These are phyloP conservation scores for Malacoctenus gilli DNA, from an alignment of 2,797 vertebrate genomes.

Conservation along the genomic window DNA sequence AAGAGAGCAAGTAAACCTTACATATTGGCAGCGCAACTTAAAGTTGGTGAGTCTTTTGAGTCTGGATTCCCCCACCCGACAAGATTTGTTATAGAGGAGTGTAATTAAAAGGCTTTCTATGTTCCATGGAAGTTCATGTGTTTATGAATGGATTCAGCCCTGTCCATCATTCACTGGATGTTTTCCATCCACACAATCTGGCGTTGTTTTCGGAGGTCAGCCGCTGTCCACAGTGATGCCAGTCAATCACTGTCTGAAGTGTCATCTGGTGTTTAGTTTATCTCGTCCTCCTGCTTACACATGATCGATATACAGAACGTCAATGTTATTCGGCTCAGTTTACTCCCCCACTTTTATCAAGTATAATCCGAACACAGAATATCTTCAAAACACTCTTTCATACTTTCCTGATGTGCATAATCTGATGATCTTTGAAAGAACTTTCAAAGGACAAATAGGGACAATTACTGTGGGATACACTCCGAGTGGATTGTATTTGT, in stretches of 20 bases:
- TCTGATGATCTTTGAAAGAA: neutral
- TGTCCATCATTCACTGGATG: too few species aligned
- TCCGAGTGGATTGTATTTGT: constrained; percentile 18
- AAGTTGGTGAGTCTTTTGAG: too few species aligned
- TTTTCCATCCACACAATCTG: neutral
- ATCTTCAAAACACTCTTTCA: neutral
- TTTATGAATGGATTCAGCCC: too few species aligned
- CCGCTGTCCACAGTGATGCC: too few species aligned
- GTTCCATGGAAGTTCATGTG: too few species aligned
- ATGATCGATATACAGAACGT: neutral
- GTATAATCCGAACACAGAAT: constrained; percentile 13
- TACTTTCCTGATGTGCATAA: neutral
- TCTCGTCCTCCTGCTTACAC: constrained; percentile 11
- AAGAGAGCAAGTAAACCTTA: constrained; percentile 51
- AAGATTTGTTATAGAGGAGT: too few species aligned
- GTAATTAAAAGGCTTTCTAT: too few species aligned
- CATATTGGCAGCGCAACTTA: constrained; percentile 28
- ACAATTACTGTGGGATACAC: constrained; percentile 9
- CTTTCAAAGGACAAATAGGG: neutral
- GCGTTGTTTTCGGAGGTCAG: neutral
- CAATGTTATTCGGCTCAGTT: neutral
- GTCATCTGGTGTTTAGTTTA: constrained; percentile 7
- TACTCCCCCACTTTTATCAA: constrained; percentile 27
- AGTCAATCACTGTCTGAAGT: constrained; percentile 43
- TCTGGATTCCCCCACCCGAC: too few species aligned